Evolutionary conservation across 2,888 invertebrate genomes (phyloP).

Genomic region (Cataglyphis altisquamis): DNA sequence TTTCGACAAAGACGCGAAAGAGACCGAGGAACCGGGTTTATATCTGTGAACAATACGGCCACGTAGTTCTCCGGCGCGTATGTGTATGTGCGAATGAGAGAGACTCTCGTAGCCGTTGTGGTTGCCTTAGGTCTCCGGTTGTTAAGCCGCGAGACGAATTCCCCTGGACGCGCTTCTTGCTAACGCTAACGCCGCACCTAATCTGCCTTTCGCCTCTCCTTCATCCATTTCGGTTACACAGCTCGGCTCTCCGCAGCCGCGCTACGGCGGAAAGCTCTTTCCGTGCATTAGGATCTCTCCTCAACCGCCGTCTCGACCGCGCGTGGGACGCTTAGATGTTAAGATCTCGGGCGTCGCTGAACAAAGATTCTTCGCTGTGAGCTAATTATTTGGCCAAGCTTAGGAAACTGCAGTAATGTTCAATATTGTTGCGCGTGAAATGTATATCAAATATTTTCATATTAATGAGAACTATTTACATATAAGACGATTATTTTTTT

Average conservation of each 20-base stretch:
- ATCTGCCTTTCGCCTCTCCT: conserved; percentile 73
- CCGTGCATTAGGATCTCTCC: conserved; percentile 66
- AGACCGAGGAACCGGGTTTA: conserved; percentile 41
- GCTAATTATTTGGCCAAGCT: conserved; percentile 9
- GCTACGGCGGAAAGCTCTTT: conserved; percentile 70
- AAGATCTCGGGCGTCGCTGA: conserved; percentile 1
- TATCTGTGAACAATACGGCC: background rate
- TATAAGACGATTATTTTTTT: background rate
- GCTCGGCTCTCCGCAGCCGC: conserved; percentile 52
- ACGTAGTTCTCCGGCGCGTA: background rate
- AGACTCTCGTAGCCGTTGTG: conserved; percentile 56
- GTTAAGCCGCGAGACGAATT: conserved; percentile 80
- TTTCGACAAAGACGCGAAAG: conserved; percentile 59
- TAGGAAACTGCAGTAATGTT: background rate
- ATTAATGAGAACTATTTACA: background rate
- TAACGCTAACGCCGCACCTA: conserved; percentile 75
- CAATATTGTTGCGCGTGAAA: background rate
- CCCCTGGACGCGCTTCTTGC: conserved; percentile 74
- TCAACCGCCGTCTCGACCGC: conserved; percentile 31
- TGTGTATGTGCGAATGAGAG: conserved; percentile 15
- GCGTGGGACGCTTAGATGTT: conserved; percentile 9
- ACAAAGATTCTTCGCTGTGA: conserved; percentile 4
- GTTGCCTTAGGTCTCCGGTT: conserved; percentile 70
- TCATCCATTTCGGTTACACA: conserved; percentile 67
- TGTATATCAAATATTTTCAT: background rate